phyloP scores from a whole-genome alignment of 1,140 invertebrate genomes.

The Pristionchus pacificus region DNA sequence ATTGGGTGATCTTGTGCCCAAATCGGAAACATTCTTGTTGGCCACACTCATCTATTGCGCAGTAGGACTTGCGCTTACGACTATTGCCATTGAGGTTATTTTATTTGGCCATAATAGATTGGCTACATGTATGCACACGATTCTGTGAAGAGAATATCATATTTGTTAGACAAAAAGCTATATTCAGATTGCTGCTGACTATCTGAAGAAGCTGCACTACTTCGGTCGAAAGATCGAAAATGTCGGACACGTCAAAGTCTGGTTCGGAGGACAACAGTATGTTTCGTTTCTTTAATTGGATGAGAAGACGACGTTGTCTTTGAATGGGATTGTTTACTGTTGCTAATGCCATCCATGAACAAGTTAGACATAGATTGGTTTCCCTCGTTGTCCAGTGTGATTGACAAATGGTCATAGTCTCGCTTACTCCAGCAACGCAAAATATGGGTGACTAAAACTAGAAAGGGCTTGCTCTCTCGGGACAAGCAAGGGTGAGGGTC shows the following conservation, averaged over 20 bases:
- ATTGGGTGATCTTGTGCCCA: constrained; percentile 37
- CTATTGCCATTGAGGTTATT: constrained; percentile 55
- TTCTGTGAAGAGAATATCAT: background rate
- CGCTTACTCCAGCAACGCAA: too few relatives aligned
- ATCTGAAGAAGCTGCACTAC: constrained; percentile 56
- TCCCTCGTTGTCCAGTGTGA: too few relatives aligned
- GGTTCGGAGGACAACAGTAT: constrained; percentile 55
- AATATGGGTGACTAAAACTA: too few relatives aligned
- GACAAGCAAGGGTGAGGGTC: too few relatives aligned
- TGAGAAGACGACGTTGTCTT: constrained; percentile 18
- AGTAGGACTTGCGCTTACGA: constrained; percentile 51
- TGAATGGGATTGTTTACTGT: too few relatives aligned
- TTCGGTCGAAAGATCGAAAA: constrained; percentile 57
- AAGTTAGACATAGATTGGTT: too few relatives aligned
- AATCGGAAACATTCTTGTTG: constrained; percentile 44
- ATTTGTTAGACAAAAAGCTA: background rate
- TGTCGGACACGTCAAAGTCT: constrained; percentile 54
- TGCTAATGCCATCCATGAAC: too few relatives aligned
- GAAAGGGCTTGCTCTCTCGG: too few relatives aligned
- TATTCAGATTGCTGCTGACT: constrained; percentile 49
- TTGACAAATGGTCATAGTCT: too few relatives aligned
- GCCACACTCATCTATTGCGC: constrained; percentile 55
- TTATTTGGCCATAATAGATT: too few relatives aligned
- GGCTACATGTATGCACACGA: too few relatives aligned
- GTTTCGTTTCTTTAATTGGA: background rate